Evolutionary conservation across 1,140 invertebrate genomes (phyloP).

Genomic region (Brachionus sp.): DNA sequence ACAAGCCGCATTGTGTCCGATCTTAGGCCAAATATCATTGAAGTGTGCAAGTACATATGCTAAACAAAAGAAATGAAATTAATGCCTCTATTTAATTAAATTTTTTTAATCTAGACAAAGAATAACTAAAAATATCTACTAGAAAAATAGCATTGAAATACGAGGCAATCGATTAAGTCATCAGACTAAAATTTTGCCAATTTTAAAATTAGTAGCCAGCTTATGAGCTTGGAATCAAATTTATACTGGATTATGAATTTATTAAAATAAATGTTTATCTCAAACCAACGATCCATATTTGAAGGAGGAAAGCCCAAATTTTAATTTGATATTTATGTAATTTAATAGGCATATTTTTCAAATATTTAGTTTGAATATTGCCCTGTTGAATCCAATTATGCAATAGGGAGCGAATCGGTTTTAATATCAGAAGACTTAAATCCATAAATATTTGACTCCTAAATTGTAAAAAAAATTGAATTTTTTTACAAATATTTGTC

Average conservation of each 20-base stretch:
- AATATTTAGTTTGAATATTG: not conserved
- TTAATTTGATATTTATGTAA: slow-evolving; percentile 21
- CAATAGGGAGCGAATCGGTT: not conserved
- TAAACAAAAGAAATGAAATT: not conserved
- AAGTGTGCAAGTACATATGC: not conserved
- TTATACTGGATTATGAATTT: not conserved
- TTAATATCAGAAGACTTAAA: not conserved
- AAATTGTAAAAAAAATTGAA: not conserved
- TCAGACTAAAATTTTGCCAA: not conserved
- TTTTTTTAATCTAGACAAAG: not conserved
- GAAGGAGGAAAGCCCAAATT: not conserved
- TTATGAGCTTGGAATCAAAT: not conserved
- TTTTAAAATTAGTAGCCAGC: not conserved
- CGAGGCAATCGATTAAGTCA: too few species aligned
- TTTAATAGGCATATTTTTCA: not conserved
- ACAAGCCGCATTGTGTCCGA: not conserved
- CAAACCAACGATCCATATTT: not conserved
- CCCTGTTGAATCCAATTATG: not conserved
- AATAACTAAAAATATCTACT: not conserved
- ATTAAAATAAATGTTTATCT: slow-evolving; percentile 19
- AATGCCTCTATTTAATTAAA: not conserved
- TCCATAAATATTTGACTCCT: not conserved
- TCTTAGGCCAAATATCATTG: not conserved
- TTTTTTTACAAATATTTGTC: not conserved
- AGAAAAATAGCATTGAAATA: not conserved